phyloP scores from a whole-genome alignment of 2,888 invertebrate species.

The Charanyca ferruginea region DNA sequence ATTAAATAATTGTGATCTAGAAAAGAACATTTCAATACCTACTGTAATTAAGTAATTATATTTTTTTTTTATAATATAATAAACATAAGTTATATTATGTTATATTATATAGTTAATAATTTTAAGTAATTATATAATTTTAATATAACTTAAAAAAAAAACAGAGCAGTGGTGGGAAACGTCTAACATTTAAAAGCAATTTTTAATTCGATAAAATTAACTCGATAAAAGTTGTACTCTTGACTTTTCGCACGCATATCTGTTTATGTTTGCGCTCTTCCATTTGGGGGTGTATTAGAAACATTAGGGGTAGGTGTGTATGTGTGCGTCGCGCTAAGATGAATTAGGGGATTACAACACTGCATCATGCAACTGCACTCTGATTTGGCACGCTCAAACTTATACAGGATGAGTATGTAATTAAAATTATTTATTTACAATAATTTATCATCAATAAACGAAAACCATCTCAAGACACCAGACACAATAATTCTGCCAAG shows the following conservation, averaged over 20 bases:
- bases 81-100: no score
- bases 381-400: slow-evolving; percentile 86
- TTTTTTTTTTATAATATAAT: no score
- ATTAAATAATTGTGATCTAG: no score
- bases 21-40: no score
- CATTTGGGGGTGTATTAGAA: slow-evolving; percentile 84
- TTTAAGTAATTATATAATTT: no score
- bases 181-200: slow-evolving; percentile 31
- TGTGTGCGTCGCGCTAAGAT: slow-evolving; percentile 80
- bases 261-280: slow-evolving; percentile 84
- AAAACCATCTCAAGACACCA: background rate
- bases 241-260: slow-evolving; percentile 89
- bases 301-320: slow-evolving; percentile 74
- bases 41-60: no score
- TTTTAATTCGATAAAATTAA: slow-evolving; percentile 78
- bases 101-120: no score
- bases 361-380: slow-evolving; percentile 90
- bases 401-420: slow-evolving; percentile 81
- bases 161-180: slow-evolving; percentile 21
- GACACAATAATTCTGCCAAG: background rate
- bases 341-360: slow-evolving; percentile 90
- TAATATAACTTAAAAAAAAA: background rate
- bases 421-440: slow-evolving; percentile 12
- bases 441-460: background rate
- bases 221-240: slow-evolving; percentile 73